Base-by-base conservation (phyloP, 2,797 vertebrate species). In the Anabas testudineus region DNA sequence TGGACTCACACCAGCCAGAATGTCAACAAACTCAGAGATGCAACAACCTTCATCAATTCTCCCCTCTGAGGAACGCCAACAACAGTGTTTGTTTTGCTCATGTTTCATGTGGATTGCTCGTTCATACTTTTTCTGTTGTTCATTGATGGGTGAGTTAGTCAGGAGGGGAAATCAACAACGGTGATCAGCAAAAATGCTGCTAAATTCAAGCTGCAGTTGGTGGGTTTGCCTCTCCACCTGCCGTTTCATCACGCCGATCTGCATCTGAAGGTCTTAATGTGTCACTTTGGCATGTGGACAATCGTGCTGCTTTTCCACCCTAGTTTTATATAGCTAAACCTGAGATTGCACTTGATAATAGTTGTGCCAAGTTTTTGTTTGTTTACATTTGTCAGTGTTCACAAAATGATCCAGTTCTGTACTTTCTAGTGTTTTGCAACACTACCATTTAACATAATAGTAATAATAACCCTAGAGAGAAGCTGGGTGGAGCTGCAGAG, bases 281-380 rank as follows among this genome's bases (percentile, higher is more conserved):
- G 9, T 64, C 41, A 0, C 45, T 47, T 60, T 62, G 65, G 61
- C 22, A 41, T 42, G 49, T 22, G 22, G 51, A 61, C 28, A 26
- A 45, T 61, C 1, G 13, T 1, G 8, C 46, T 7, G 30, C 24
- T 71, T 58, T 67, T 65, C 53, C 34, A 3, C 21, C 39, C 26
- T 2, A 6, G 55, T 47, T 49, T 16, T 15, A 26, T 18, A 10
- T 49, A 81, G 45, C 6, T 67, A 4, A 74, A 67, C 51, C 42
- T 45, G 52, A 32, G 45, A 56, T 68, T 79, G 43, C 71, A 76
- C 70, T 74, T 70, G 36, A 69, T 52, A 16, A 63, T 42, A 46
- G 85, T 69, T 79, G 84, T 90, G 85, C 88, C 87, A 87, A 83
- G 60, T 85, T 89, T 24, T 59, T 81, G 56, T 84, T 89, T 67